Evolutionary conservation across 1,140 invertebrate genomes (phyloP).

Genomic region (Drosophila equinoxialis): DNA sequence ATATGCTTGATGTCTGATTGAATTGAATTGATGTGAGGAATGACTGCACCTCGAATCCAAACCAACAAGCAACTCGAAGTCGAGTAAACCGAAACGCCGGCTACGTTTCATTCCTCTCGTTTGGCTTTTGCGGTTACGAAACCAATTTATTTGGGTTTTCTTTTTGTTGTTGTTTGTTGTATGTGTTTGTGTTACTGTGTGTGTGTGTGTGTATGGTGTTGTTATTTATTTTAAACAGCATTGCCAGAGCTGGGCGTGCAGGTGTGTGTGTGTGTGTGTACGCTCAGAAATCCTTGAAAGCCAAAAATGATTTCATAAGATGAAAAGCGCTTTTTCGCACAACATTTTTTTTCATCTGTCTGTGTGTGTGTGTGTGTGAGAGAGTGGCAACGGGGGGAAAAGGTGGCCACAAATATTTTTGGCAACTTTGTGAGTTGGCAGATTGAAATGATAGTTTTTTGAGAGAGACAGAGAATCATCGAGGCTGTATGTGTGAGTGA

Average conservation of each 20-base stretch:
- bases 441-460: constrained; percentile 47
- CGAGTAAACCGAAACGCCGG: too few species aligned
- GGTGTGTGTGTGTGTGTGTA: constrained; percentile 27
- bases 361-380: constrained; percentile 15
- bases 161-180: background rate
- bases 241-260: constrained; percentile 41
- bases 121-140: constrained; percentile 82
- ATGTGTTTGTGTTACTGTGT: constrained; percentile 16
- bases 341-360: constrained; percentile 42
- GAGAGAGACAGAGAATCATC: background rate
- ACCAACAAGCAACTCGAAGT: too few species aligned
- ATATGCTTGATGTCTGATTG: constrained; percentile 81
- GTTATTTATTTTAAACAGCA: constrained; percentile 80
- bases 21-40: constrained; percentile 77
- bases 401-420: constrained; percentile 49
- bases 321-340: constrained; percentile 66
- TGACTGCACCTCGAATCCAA: constrained; percentile 38
- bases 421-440: constrained; percentile 49
- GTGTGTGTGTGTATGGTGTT: constrained; percentile 33
- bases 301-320: constrained; percentile 75
- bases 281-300: constrained; percentile 63
- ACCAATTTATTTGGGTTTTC: constrained; percentile 79
- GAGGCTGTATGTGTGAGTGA: constrained; percentile 1
- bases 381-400: background rate
- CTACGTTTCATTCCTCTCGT: constrained; percentile 35